Evolutionary conservation across 2,888 invertebrate genomes (phyloP).

Genomic region (Dicycla oo): DNA sequence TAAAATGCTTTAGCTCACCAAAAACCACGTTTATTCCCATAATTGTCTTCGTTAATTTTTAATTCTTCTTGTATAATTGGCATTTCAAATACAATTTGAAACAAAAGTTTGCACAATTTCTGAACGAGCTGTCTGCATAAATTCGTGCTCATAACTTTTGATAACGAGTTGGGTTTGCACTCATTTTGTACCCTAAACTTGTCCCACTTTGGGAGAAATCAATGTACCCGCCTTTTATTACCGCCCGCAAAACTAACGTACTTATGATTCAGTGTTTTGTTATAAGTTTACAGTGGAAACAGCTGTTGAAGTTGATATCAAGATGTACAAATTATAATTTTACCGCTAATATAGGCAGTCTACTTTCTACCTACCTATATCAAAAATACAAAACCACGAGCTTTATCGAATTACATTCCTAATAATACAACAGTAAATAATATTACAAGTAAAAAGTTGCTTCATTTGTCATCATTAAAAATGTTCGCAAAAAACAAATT

Average conservation of each 20-base stretch:
- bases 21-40: conserved; percentile 1
- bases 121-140: conserved; percentile 61
- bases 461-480: not conserved
- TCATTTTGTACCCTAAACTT: conserved; percentile 56
- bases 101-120: conserved; percentile 61
- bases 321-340: conserved; percentile 5
- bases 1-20: too few species aligned
- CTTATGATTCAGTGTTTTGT: conserved; percentile 29
- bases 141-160: conserved; percentile 60
- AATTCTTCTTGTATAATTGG: conserved; percentile 50
- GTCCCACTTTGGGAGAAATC: conserved; percentile 47
- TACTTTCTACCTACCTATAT: not conserved
- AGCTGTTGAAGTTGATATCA: conserved; percentile 27
- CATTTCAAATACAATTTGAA: conserved; percentile 52
- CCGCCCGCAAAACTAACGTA: not conserved
- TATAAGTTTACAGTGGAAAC: conserved; percentile 26
- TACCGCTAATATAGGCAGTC: too few species aligned
- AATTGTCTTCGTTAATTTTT: conserved; percentile 43
- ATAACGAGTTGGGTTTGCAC: conserved; percentile 60
- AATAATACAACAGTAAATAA: not conserved
- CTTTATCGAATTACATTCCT: not conserved
- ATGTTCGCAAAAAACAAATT: not conserved
- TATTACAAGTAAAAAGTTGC: not conserved
- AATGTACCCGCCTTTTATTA: conserved; percentile 48
- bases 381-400: not conserved